Conservation (phyloP, 2,797 vertebrate species). For the Oceanodroma leucorhoa region DNA sequence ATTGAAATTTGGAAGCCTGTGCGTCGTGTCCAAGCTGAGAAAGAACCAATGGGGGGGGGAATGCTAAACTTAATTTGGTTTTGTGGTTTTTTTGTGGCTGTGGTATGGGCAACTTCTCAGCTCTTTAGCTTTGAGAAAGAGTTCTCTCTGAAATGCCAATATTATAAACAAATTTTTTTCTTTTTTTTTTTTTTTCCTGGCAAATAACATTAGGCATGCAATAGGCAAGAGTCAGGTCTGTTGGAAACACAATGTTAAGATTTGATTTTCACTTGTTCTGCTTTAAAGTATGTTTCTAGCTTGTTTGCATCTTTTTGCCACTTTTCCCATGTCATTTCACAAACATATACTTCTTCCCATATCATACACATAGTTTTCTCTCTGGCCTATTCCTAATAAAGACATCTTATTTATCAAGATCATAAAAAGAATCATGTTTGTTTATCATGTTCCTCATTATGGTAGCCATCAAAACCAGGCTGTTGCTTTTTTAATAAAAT, state of each 20-base stretch:
- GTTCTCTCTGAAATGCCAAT: not conserved
- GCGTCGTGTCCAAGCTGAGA: not conserved
- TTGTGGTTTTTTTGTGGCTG: not conserved
- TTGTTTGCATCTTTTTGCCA: not conserved
- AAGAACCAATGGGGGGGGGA: not conserved
- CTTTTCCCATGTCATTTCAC: not conserved
- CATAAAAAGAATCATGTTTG: not conserved
- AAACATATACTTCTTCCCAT: not conserved
- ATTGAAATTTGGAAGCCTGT: not conserved
- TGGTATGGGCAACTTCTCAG: not conserved
- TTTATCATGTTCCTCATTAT: not conserved
- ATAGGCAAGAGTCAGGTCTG: not conserved
- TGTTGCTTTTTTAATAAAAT: conserved; percentile 18
- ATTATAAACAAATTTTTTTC: not conserved
- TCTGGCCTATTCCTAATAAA: not conserved
- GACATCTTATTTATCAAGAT: not conserved
- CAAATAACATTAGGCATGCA: not conserved
- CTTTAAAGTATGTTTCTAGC: not conserved
- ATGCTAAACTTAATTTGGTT: not conserved
- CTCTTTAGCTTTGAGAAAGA: not conserved
- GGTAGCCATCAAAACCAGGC: not conserved
- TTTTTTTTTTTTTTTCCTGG: too few species aligned
- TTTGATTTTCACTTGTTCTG: not conserved
- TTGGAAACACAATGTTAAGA: not conserved
- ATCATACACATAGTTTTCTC: not conserved